Evolutionary conservation across 2,888 invertebrate genomes (phyloP).

Genomic region (Agrochola litura): DNA sequence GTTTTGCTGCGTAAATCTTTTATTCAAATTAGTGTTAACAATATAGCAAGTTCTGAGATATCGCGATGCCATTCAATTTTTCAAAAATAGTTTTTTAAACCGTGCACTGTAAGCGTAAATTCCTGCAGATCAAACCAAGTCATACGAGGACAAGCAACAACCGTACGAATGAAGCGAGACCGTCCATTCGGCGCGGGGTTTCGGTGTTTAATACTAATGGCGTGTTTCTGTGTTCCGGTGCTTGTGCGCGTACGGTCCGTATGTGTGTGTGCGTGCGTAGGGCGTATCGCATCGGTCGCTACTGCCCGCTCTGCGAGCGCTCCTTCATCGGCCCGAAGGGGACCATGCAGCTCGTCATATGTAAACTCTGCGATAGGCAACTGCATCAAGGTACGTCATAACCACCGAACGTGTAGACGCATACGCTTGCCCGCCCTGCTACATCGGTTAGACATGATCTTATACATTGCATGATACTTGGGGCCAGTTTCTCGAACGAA

Average conservation of each 20-base stretch:
- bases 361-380: constrained; percentile 91
- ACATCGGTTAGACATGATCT: constrained; percentile 53
- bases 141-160: constrained; percentile 81
- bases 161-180: constrained; percentile 70
- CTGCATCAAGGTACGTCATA: constrained; percentile 90
- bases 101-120: constrained; percentile 5
- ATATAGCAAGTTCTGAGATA: background rate
- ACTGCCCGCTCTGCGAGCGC: constrained; percentile 93
- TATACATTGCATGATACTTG: constrained; percentile 41
- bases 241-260: constrained; percentile 87
- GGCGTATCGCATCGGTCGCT: constrained; percentile 93
- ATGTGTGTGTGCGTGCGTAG: constrained; percentile 89
- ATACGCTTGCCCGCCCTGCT: constrained; percentile 65
- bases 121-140: constrained; percentile 21
- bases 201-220: constrained; percentile 86
- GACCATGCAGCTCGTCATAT: constrained; percentile 92
- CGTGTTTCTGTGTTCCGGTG: constrained; percentile 90
- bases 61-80: background rate
- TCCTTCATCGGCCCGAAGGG: constrained; percentile 93
- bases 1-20: constrained; percentile 15
- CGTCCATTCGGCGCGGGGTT: constrained; percentile 65
- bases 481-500: background rate
- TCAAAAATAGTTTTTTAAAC: background rate
- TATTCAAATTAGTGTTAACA: background rate
- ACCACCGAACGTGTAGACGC: constrained; percentile 74